Percentiles rank a stretch among this genome's conserved stretches.
These are phyloP conservation scores for Bettongia penicillata DNA, from an alignment of 2,113 vertebrate species.

Conservation along the genomic window DNA sequence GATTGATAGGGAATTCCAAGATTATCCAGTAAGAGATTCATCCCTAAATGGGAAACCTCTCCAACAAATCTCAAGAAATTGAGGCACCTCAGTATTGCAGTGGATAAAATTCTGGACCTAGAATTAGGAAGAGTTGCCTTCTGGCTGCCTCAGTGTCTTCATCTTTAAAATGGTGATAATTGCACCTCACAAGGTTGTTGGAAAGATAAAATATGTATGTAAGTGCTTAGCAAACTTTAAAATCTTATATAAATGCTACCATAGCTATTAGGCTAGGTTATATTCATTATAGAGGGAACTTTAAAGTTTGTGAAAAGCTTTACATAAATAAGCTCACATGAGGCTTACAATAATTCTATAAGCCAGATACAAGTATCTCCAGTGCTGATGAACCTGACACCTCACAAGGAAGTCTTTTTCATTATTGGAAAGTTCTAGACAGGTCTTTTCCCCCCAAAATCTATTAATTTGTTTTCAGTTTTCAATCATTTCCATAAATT, in stretches of 20 bases:
- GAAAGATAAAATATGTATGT: background rate
- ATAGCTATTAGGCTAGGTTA: background rate
- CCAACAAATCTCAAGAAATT: background rate
- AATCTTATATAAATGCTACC: background rate
- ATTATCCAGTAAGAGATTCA: background rate
- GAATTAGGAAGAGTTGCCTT: background rate
- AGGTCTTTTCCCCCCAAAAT: background rate
- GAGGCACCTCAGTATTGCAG: background rate
- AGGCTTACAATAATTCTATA: background rate
- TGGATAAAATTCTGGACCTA: background rate
- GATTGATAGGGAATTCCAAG: background rate
- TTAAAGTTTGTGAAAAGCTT: background rate
- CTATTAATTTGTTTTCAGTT: no score
- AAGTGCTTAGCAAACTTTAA: background rate
- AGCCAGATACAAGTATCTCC: background rate
- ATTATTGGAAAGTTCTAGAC: background rate
- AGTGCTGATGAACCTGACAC: background rate
- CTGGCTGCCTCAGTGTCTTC: background rate
- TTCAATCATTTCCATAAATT: no score
- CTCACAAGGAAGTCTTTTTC: background rate
- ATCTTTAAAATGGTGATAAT: background rate
- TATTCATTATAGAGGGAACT: background rate
- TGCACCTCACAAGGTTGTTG: background rate
- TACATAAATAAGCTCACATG: background rate
- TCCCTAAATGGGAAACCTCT: background rate